Evolutionary conservation across 2,797 vertebrate species (phyloP), one percentile per base, ranked within the genome.

Genomic region (Eidolon dupreanum): DNA sequence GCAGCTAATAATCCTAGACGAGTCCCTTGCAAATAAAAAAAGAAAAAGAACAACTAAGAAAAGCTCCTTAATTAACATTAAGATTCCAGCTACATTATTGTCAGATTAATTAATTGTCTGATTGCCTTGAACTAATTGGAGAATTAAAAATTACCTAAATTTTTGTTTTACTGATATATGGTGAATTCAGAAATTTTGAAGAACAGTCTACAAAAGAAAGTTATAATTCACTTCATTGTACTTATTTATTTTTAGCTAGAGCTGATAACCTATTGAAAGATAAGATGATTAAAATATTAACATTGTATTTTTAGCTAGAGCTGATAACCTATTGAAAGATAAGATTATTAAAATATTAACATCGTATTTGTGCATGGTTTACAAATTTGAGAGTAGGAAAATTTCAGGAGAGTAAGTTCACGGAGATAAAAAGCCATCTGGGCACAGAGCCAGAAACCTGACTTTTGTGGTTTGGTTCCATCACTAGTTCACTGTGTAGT

Each of bases 111-210:
- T 70, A 31, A 46, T 57, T 81, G 57, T 49, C 41, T 63, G 20
- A 66, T 33, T 92, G 36, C 19, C 61, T 81, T 95, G 16, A 75
- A 3, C 86, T 95, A 84, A 53, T 82, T 90, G 26, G 24, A 94
- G 26, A 75, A 51, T 89, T 94, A 89, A 59, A 90, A 70, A 55
- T 89, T 73, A 83, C 53, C 53, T 89, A 70, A 85, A 86, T 77
- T 51, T 53, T 85, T 63, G 68, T 36, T 2, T 59, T 88, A 82
- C 5, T 71, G 26, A 36, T 17, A 0, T 59, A 31, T 71, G 19
- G 15, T 75, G 90, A 95, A 75, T 90, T 90, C 9, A 86, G 33
- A 93, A 93, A 78, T 5, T 2, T 71, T 75, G n/a, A 85, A 59
- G 19, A 28, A 70, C 78, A 15, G 41, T 53, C 41, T 66, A n/a